These are phyloP conservation scores for Hydractinia symbiolongicarpus DNA, from an alignment of 30 jellyfish, hydroid and myxozoan genomes.

Conservation along the genomic window DNA sequence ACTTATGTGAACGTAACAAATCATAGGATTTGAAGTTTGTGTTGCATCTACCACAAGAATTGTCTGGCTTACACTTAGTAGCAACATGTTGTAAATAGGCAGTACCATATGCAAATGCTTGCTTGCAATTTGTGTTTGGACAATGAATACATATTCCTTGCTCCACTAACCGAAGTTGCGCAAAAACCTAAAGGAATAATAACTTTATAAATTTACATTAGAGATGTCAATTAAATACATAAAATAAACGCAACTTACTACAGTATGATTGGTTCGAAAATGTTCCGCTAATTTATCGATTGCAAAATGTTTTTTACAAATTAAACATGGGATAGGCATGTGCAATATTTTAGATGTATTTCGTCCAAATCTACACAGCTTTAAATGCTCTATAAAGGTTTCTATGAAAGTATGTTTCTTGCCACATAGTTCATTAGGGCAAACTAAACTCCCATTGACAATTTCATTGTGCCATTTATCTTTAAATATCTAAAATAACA, in stretches of 20 bases:
- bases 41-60: not conserved
- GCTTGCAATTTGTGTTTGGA: slow-evolving; percentile 11
- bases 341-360: not conserved
- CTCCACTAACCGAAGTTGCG: slow-evolving; percentile 22
- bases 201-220: not conserved
- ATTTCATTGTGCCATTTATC: slow-evolving; percentile 24
- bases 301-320: slow-evolving; percentile 12
- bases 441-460: slow-evolving; percentile 19
- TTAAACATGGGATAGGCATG: slow-evolving; percentile 23
- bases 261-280: slow-evolving; percentile 16
- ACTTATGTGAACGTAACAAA: not conserved
- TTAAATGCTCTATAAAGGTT: slow-evolving; percentile 23
- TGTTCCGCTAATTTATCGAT: slow-evolving; percentile 23
- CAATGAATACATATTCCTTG: slow-evolving; percentile 24
- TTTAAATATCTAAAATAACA: not conserved
- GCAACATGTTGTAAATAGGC: slow-evolving; percentile 23
- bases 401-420: not conserved
- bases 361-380: slow-evolving; percentile 17
- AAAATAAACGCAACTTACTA: not conserved
- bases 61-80: not conserved
- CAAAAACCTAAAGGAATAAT: slow-evolving; percentile 6
- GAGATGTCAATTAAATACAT: not conserved
- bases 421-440: slow-evolving; percentile 27
- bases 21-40: slow-evolving; percentile 2
- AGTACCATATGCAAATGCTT: slow-evolving; percentile 15